Percentiles rank a stretch among this genome's conserved stretches.
Evolutionary conservation across 2,797 vertebrate species (phyloP).

Genomic region (Sebastes wilsoni): DNA sequence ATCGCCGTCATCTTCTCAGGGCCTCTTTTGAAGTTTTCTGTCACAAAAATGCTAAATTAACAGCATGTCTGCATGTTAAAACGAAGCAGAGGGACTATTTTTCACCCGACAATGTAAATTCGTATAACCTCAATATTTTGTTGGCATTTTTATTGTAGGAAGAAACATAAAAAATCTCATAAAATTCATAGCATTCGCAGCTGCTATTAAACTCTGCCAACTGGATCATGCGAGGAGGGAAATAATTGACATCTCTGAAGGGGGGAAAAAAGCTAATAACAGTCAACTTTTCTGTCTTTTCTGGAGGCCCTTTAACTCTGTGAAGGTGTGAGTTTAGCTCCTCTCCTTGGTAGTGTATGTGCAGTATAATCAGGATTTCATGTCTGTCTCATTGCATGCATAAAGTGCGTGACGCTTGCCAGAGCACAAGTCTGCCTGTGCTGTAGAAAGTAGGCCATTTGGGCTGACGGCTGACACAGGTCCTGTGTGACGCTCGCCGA

Average conservation of each 20-base stretch:
- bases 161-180: conserved; percentile 41
- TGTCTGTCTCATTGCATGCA: conserved; percentile 11
- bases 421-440: conserved; percentile 7
- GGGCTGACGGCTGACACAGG: conserved; percentile 41
- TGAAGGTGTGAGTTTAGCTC: conserved; percentile 5
- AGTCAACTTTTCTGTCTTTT: conserved; percentile 18
- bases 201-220: conserved; percentile 49
- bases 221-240: conserved; percentile 25
- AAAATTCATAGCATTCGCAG: conserved; percentile 20
- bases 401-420: conserved; percentile 28
- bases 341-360: conserved; percentile 1
- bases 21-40: conserved; percentile 18
- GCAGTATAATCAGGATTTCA: conserved; percentile 16
- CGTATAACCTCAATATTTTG: conserved; percentile 20
- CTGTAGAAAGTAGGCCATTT: conserved; percentile 59
- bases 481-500: conserved; percentile 24
- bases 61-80: conserved; percentile 21
- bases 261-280: conserved; percentile 23
- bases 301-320: conserved; percentile 12
- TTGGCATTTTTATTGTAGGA: conserved; percentile 23
- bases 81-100: conserved; percentile 4
- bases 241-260: conserved; percentile 47
- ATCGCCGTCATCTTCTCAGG: neutral
- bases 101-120: neutral
- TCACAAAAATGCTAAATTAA: conserved; percentile 38